A percentile compares a stretch with the other conserved stretches of the same genome.
Conservation (phyloP, 2,888 invertebrate genomes). For the Archips xylosteana region DNA sequence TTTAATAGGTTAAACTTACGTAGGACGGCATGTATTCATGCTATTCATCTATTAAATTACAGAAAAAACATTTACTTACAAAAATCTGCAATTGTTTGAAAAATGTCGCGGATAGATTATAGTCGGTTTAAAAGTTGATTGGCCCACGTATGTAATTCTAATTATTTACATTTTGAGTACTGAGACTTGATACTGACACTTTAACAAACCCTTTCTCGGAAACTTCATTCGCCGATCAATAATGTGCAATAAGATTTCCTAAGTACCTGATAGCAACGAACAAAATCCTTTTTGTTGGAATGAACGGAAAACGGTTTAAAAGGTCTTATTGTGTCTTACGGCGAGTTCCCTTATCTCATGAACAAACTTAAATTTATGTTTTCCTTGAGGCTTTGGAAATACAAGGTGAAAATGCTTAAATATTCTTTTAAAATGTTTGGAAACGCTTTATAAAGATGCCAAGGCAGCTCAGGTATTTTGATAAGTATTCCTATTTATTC, state of each 20-base stretch:
- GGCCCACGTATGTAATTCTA: too few relatives aligned
- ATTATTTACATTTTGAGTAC: too few relatives aligned
- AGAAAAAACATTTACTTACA: too few relatives aligned
- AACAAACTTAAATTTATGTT: slow-evolving; percentile 41
- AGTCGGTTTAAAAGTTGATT: too few relatives aligned
- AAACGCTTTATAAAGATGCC: slow-evolving; percentile 7
- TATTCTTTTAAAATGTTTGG: slow-evolving; percentile 17
- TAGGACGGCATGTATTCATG: too few relatives aligned
- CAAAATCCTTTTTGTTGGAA: slow-evolving; percentile 38
- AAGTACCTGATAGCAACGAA: slow-evolving; percentile 17
- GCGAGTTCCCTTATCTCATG: slow-evolving; percentile 32
- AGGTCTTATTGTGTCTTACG: slow-evolving; percentile 42
- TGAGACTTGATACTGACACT: background rate
- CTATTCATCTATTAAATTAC: too few relatives aligned
- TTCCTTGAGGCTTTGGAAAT: slow-evolving; percentile 39
- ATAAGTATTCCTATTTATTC: background rate
- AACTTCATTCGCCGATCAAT: slow-evolving; percentile 24
- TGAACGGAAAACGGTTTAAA: slow-evolving; percentile 39
- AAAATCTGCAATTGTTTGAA: too few relatives aligned
- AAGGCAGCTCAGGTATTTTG: background rate
- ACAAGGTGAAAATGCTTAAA: slow-evolving; percentile 33
- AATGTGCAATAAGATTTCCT: slow-evolving; percentile 27
- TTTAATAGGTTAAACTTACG: too few relatives aligned
- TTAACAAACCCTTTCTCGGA: background rate
- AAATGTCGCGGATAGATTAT: too few relatives aligned